Evolutionary conservation across 37 sponge, comb jelly and placozoan genomes (phyloP).

Genomic region (Halichondria panicea): DNA sequence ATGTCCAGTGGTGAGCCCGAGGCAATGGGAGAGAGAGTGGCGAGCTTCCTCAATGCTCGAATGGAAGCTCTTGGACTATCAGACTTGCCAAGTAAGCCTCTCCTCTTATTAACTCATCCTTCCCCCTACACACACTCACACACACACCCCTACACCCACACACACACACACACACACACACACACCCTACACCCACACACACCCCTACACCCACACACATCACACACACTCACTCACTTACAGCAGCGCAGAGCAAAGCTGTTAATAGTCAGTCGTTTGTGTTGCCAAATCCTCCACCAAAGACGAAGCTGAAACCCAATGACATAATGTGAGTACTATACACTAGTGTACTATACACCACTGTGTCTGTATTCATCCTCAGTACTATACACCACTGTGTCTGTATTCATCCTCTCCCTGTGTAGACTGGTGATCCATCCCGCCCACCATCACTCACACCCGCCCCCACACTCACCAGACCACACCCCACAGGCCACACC

Average conservation of each 20-base stretch:
- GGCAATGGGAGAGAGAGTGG: background rate
- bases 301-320: constrained; percentile 19
- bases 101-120: background rate
- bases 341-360: too few relatives aligned
- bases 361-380: too few relatives aligned
- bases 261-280: constrained; percentile 46
- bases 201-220: background rate
- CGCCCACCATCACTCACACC: too few relatives aligned
- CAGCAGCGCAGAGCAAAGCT: background rate
- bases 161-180: background rate
- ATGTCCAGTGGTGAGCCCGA: background rate
- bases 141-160: background rate
- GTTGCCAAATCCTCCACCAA: constrained; percentile 54
- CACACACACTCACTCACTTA: background rate
- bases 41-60: constrained; percentile 16
- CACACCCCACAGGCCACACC: too few relatives aligned
- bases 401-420: too few relatives aligned
- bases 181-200: background rate
- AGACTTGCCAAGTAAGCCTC: background rate
- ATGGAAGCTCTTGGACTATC: constrained; percentile 21
- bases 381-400: too few relatives aligned
- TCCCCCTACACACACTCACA: background rate
- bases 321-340: constrained; percentile 52
- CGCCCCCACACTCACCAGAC: too few relatives aligned
- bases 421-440: too few relatives aligned